Percentiles rank a stretch among this genome's conserved stretches.
phyloP scores from a whole-genome alignment of 1,140 invertebrate genomes.

The Diorhabda sublineata region DNA sequence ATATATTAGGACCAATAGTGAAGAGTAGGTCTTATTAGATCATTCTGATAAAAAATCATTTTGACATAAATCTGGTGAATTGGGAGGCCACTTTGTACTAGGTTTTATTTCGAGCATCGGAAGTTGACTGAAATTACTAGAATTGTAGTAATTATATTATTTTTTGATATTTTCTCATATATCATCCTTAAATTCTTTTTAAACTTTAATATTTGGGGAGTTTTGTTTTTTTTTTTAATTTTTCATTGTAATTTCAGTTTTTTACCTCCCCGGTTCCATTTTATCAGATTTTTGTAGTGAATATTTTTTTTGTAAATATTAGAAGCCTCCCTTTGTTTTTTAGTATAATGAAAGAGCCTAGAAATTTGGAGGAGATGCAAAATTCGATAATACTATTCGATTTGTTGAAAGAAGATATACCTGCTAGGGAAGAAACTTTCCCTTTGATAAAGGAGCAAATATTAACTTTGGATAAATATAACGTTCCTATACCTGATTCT shows the following conservation, averaged over 20 bases:
- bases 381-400: constrained; percentile 60
- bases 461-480: constrained; percentile 65
- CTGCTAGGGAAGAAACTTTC: constrained; percentile 61
- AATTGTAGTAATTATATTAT: no score
- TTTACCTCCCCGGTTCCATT: no score
- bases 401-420: constrained; percentile 58
- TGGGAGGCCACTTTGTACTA: no score
- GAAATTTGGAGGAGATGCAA: constrained; percentile 58
- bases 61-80: no score
- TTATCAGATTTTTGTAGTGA: no score
- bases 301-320: background rate
- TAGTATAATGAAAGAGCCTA: constrained; percentile 55
- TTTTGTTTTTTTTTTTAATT: no score
- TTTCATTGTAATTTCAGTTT: no score
- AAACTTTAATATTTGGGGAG: no score
- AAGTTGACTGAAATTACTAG: no score
- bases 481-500: constrained; percentile 55
- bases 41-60: background rate
- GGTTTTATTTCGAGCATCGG: no score
- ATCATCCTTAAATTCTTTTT: no score
- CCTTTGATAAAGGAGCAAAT: constrained; percentile 68
- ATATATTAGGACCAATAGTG: constrained; percentile 52
- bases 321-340: constrained; percentile 19
- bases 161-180: no score
- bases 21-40: constrained; percentile 44